These are phyloP conservation scores for Gymnocephalus cernua DNA, from an alignment of 2,113 vertebrate genomes.

Conservation along the genomic window DNA sequence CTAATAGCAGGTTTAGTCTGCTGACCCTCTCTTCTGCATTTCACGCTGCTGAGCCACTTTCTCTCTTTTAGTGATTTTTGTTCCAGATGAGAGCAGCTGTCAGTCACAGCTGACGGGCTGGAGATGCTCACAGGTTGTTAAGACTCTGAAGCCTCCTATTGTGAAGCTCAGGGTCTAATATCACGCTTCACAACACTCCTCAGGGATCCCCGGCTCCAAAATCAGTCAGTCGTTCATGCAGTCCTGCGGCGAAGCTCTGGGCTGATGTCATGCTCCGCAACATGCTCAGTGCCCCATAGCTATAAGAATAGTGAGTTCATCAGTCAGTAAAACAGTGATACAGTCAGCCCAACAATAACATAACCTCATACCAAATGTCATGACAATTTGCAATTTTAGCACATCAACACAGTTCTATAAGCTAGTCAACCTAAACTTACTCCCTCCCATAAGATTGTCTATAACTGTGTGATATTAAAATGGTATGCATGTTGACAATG, in stretches of 20 bases:
- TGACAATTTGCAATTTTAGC: not conserved
- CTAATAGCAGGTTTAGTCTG: constrained; percentile 42
- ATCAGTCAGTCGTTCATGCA: constrained; percentile 45
- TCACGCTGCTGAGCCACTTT: constrained; percentile 2
- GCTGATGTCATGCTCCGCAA: constrained; percentile 52
- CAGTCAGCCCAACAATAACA: not conserved
- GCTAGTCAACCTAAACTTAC: too few species aligned
- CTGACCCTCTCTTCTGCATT: constrained; percentile 21
- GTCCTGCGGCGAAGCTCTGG: constrained; percentile 42
- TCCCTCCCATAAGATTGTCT: too few species aligned
- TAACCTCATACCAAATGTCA: not conserved
- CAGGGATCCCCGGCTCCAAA: constrained; percentile 35
- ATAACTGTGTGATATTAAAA: not conserved
- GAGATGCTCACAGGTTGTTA: constrained; percentile 65
- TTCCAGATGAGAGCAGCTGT: constrained; percentile 61
- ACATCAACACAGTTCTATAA: not conserved
- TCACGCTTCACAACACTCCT: constrained; percentile 69
- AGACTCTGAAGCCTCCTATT: constrained; percentile 44
- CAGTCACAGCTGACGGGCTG: constrained; percentile 56
- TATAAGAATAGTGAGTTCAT: constrained; percentile 26
- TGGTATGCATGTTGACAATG: not conserved
- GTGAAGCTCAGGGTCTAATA: constrained; percentile 70
- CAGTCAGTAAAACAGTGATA: constrained; percentile 10
- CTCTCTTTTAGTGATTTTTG: constrained; percentile 43
- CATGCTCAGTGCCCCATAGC: not conserved